A percentile compares a stretch with the other conserved stretches of the same genome.
These are phyloP conservation scores for Otolemur crassicaudatus DNA, from an alignment of 2,797 vertebrate species.

Conservation along the genomic window DNA sequence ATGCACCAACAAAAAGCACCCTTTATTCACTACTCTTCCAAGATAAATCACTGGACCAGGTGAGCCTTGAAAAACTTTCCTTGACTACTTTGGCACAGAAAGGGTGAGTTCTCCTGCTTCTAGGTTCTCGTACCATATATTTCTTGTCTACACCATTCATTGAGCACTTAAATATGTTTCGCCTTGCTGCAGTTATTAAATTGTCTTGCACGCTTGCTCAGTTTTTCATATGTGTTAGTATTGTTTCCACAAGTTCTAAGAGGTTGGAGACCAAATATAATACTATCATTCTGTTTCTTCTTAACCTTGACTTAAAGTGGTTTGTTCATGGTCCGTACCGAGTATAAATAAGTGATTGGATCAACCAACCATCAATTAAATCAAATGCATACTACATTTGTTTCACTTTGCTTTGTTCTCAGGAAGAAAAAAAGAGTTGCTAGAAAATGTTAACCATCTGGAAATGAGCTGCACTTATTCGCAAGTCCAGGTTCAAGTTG, in stretches of 20 bases:
- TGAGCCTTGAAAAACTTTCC: not conserved
- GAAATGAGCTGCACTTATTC: conserved; percentile 49
- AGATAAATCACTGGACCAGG: not conserved
- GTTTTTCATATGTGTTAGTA: not conserved
- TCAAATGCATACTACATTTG: conserved; percentile 24
- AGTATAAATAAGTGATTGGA: conserved; percentile 2
- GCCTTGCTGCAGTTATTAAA: not conserved
- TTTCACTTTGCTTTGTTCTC: conserved; percentile 47
- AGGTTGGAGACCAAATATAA: conserved; percentile 21
- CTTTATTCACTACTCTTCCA: not conserved
- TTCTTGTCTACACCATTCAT: not conserved
- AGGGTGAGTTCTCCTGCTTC: not conserved
- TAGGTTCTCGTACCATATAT: not conserved
- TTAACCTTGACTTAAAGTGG: not conserved
- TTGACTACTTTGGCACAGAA: not conserved
- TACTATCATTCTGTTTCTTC: not conserved
- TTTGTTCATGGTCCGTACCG: not conserved
- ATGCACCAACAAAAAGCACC: not conserved
- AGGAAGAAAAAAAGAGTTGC: not conserved
- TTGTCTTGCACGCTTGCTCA: not conserved
- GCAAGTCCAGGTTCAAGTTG: conserved; percentile 13
- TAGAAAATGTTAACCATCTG: conserved; percentile 43
- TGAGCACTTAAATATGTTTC: not conserved
- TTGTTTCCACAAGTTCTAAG: not conserved
- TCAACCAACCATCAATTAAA: conserved; percentile 24